Percentiles rank a stretch among this genome's conserved stretches.
These are phyloP conservation scores for Cantharis flavilabris DNA, from an alignment of 2,888 invertebrate genomes.

Conservation along the genomic window DNA sequence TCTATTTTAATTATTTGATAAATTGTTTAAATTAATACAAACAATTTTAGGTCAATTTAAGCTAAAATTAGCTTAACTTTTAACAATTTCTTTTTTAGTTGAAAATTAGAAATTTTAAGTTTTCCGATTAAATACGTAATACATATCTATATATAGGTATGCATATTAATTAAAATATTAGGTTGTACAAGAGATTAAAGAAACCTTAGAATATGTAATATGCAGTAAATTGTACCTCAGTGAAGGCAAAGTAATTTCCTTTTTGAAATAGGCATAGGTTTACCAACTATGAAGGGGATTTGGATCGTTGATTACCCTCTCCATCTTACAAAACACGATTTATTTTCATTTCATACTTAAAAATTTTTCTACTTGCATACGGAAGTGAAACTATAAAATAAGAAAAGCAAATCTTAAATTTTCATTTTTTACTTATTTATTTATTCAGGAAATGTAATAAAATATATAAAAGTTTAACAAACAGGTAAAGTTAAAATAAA, in stretches of 20 bases:
- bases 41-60: too few species aligned
- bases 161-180: not conserved
- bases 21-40: not conserved
- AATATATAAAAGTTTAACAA: not conserved
- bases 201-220: constrained; percentile 44
- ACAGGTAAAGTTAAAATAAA: not conserved
- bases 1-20: not conserved
- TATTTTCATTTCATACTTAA: constrained; percentile 34
- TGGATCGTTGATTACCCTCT: constrained; percentile 46
- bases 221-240: constrained; percentile 53
- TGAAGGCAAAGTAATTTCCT: constrained; percentile 54
- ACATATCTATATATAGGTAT: not conserved
- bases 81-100: not conserved
- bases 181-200: not conserved
- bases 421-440: not conserved
- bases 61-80: not conserved
- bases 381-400: not conserved
- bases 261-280: constrained; percentile 50
- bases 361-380: not conserved
- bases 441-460: not conserved
- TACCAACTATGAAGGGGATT: constrained; percentile 46
- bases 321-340: constrained; percentile 43
- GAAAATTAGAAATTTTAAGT: not conserved
- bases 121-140: not conserved
- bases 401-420: not conserved